Conservation (phyloP, 2,113 vertebrate genomes). For the Cyanoramphus novaezelandiae region DNA sequence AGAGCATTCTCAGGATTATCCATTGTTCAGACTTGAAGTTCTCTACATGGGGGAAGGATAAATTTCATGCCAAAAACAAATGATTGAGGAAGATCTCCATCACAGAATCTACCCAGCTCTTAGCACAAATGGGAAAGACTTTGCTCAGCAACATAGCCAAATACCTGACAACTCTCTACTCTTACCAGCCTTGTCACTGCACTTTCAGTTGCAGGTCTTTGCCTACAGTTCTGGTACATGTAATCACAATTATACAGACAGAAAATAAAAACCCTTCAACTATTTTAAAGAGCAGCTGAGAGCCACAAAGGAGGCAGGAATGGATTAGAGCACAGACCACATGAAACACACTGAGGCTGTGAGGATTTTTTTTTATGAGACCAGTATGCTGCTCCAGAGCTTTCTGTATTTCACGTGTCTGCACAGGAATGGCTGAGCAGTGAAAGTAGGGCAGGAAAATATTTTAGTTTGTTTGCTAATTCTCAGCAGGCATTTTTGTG, state of each 20-base stretch:
- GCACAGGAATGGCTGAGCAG: neutral
- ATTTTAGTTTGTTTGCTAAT: slow-evolving; percentile 28
- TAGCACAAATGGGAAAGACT: neutral
- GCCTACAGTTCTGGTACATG: neutral
- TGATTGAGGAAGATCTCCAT: neutral
- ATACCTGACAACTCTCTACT: neutral
- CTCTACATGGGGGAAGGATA: neutral
- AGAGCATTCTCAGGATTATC: neutral
- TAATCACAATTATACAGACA: neutral
- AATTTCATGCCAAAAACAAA: neutral
- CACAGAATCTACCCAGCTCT: neutral
- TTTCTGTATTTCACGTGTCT: neutral
- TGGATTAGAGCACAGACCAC: neutral
- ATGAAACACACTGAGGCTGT: neutral
- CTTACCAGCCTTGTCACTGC: neutral
- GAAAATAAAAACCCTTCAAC: neutral
- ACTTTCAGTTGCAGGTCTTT: neutral
- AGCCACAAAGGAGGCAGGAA: neutral
- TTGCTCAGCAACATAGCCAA: neutral
- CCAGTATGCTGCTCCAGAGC: neutral
- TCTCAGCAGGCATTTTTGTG: slow-evolving; percentile 42
- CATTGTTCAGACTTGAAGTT: neutral
- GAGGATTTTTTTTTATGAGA: neutral
- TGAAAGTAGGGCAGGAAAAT: slow-evolving; percentile 55
- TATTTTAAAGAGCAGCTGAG: neutral